Conservation (phyloP, 2,888 invertebrate species). For the Diadromus collaris region DNA sequence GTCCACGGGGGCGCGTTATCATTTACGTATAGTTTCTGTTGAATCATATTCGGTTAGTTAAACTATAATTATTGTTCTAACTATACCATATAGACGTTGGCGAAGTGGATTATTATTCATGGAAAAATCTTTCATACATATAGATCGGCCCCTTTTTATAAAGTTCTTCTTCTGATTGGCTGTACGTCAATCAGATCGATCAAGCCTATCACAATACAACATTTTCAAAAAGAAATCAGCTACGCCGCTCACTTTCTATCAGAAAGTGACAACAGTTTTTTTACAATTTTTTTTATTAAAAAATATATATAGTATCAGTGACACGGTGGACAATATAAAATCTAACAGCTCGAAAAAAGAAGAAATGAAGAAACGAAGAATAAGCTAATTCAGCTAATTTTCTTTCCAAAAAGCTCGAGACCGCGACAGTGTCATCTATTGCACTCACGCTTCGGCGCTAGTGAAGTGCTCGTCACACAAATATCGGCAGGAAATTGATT, state of each 20-base stretch:
- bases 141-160: no score
- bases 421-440: constrained; percentile 72
- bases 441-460: constrained; percentile 75
- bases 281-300: no score
- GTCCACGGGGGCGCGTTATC: no score
- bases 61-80: not conserved
- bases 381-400: constrained; percentile 26
- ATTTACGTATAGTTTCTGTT: no score
- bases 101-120: no score
- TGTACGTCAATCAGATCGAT: no score
- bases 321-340: not conserved
- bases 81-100: not conserved
- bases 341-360: not conserved
- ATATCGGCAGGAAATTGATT: constrained; percentile 77
- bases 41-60: not conserved
- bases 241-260: no score
- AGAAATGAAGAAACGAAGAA: constrained; percentile 29
- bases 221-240: no score
- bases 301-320: not conserved
- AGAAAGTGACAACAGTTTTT: no score
- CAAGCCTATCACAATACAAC: no score
- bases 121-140: no score
- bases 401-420: constrained; percentile 34
- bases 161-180: no score
- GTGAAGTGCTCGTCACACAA: constrained; percentile 75